Evolutionary conservation across 2,113 vertebrate species (phyloP).

Genomic region (Amphiprion percula): DNA sequence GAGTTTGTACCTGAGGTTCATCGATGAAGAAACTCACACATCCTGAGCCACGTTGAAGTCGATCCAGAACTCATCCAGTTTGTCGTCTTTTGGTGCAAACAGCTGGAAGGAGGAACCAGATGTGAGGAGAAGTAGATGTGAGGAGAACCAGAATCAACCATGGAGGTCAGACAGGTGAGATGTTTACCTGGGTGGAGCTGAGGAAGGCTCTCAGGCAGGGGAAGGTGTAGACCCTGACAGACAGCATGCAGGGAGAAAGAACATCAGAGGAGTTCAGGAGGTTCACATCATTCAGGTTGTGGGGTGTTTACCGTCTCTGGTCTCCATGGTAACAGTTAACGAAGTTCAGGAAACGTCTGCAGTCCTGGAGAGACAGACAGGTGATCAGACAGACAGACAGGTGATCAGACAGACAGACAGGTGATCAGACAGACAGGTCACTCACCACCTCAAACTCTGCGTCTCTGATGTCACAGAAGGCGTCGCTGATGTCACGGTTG

Average conservation of each 20-base stretch:
- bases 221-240: constrained; percentile 89
- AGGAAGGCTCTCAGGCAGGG: constrained; percentile 89
- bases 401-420: background rate
- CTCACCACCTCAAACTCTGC: constrained; percentile 93
- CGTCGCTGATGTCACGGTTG: constrained; percentile 81
- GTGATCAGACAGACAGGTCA: constrained; percentile 7
- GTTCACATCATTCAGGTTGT: background rate
- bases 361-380: constrained; percentile 59
- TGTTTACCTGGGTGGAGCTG: constrained; percentile 86
- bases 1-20: constrained; percentile 81
- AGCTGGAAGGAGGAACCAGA: constrained; percentile 79
- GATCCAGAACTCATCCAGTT: constrained; percentile 92
- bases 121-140: too few species aligned
- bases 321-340: constrained; percentile 53
- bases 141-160: too few species aligned
- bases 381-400: background rate
- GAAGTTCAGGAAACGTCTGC: constrained; percentile 67
- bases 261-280: background rate
- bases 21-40: constrained; percentile 92
- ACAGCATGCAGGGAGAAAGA: background rate
- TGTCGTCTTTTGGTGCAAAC: constrained; percentile 88
- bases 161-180: background rate
- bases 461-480: constrained; percentile 90
- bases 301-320: constrained; percentile 39
- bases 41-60: constrained; percentile 90